Evolutionary conservation across 2,888 invertebrate species (phyloP), one percentile per base, ranked within the genome.

Genomic region (Graphium colonna): DNA sequence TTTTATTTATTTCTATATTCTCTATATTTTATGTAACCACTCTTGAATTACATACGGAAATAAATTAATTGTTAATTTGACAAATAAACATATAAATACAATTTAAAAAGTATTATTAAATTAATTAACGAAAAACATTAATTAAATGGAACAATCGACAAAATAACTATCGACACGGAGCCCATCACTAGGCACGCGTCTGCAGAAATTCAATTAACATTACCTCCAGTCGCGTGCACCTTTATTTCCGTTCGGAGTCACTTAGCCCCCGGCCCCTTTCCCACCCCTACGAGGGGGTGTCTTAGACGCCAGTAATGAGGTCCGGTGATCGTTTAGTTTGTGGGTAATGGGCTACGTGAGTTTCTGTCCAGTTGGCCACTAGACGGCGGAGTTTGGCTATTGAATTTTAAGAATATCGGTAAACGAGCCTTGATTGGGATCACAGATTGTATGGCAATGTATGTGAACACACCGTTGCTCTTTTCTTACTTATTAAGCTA

Each of bases 161-260:
- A n/a, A n/a, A 39, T 50, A 57, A 59, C 58, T 53, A 58, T 56
- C 66, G 61, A 65, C 59, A 65, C 55, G 45, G 1, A 3, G 18
- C 59, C 67, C 78, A 63, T 49, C 80, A 63, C 76, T 83, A 77
- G 52, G 54, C 60, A 64, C 69, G 75, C 86, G 88, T 88, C 87
- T 87, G 88, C 86, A 87, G 88, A 89, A 88, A 89, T 90, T 90
- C 90, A 90, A 90, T 90, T 90, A 90, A 90, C 89, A 90, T 90
- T 90, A 90, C 89, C 90, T 90, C 82, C 90, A 90, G 87, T 89
- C 88, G 87, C 90, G 81, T 90, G 90, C 90, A 89, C 89, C 88
- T 89, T 86, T 88, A 89, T 89, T 88, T 89, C 89, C 89, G 87
- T 89, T 88, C 78, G 87, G 87, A 88, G 87, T 87, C 87, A 86